phyloP scores from a whole-genome alignment of 2,797 vertebrate species.

The Enteromius thamalakanensis region DNA sequence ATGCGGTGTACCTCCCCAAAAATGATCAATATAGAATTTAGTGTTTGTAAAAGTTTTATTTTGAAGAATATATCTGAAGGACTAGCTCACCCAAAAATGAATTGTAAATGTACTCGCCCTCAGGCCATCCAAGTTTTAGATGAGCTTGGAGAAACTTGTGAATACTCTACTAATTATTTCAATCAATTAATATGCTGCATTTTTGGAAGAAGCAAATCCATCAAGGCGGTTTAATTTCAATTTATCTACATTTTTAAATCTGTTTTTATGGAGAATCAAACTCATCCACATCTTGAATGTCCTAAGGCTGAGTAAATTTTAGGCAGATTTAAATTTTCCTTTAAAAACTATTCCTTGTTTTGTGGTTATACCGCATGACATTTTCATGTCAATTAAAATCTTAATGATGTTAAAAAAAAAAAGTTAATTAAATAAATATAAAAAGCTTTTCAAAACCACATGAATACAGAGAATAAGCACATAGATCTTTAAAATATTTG shows the following conservation, averaged over 20 bases:
- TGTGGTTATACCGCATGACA: not conserved
- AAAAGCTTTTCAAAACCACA: not conserved
- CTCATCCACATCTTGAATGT: not conserved
- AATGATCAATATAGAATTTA: not conserved
- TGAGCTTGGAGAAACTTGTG: not conserved
- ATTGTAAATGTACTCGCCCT: not conserved
- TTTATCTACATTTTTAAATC: too few species aligned
- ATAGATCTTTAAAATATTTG: not conserved
- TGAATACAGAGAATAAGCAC: not conserved
- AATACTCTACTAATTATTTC: not conserved
- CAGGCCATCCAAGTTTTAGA: not conserved
- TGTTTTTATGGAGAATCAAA: not conserved
- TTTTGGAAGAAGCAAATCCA: not conserved
- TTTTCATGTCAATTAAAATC: not conserved
- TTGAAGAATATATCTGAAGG: not conserved
- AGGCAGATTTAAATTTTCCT: not conserved
- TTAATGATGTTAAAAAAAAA: not conserved
- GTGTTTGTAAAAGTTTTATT: not conserved
- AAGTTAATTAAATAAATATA: not conserved
- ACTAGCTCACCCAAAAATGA: not conserved
- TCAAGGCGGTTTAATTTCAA: not conserved
- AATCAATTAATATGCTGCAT: not conserved
- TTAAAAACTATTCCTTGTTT: not conserved
- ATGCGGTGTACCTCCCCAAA: not conserved
- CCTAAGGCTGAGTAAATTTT: not conserved